These are phyloP conservation scores for Lacerta viridis DNA, from an alignment of 2,797 vertebrate species.

Conservation along the genomic window DNA sequence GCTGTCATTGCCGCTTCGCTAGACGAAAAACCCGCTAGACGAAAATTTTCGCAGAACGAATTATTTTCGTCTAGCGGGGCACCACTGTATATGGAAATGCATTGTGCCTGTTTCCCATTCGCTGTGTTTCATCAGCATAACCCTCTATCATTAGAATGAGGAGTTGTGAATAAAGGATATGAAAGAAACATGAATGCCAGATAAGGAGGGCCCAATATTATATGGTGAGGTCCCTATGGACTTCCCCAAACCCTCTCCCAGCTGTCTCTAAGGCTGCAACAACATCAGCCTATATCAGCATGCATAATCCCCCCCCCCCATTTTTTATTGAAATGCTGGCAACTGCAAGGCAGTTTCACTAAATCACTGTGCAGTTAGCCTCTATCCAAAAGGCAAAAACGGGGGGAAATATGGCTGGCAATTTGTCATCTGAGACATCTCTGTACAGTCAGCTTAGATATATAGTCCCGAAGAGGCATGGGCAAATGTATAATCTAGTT, in stretches of 20 bases:
- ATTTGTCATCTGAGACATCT: background rate
- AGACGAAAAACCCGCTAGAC: too few relatives aligned
- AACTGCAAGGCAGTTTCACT: slow-evolving; percentile 32
- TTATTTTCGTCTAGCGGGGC: too few relatives aligned
- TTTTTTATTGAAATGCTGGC: slow-evolving; percentile 5
- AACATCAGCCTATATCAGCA: background rate
- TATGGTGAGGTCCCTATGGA: background rate
- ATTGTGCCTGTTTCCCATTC: background rate
- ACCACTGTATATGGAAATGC: background rate
- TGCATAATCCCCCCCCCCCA: background rate
- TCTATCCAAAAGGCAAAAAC: slow-evolving; percentile 23
- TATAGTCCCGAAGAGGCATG: background rate
- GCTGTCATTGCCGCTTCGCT: too few relatives aligned
- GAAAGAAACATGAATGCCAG: background rate
- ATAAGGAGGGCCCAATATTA: background rate
- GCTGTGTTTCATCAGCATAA: background rate
- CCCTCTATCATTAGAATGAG: background rate
- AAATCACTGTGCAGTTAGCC: slow-evolving; percentile 51
- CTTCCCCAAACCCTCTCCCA: background rate
- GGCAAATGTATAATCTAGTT: background rate
- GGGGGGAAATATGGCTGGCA: slow-evolving; percentile 21
- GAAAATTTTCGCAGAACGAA: too few relatives aligned
- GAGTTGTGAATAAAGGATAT: background rate
- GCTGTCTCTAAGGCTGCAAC: background rate
- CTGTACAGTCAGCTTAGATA: slow-evolving; percentile 28